A percentile compares a stretch with the other conserved stretches of the same genome.
Conservation (phyloP, 23 tunicate species). For the Phallusia fumigata region DNA sequence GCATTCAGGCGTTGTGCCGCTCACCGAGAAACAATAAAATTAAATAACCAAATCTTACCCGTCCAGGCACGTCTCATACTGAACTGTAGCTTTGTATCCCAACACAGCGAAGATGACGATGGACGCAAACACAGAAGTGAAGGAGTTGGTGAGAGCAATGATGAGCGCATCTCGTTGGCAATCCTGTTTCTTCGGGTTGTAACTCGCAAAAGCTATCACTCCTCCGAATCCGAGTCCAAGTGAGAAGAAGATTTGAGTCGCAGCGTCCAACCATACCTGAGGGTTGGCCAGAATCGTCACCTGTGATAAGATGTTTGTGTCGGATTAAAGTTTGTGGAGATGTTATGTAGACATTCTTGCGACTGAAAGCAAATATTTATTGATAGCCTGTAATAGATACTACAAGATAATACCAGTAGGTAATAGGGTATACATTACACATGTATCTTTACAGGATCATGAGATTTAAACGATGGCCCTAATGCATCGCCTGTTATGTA, state of each 20-base stretch:
- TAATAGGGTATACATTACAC: too few species aligned
- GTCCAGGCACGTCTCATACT: conserved; percentile 53
- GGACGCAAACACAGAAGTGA: conserved; percentile 74
- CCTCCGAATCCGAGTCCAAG: conserved; percentile 97
- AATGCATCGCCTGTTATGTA: too few species aligned
- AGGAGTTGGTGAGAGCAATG: conserved; percentile 75
- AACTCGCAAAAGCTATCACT: conserved; percentile 94
- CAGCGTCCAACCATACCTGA: conserved; percentile 93
- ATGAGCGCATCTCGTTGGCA: conserved; percentile 86
- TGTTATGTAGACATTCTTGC: too few species aligned
- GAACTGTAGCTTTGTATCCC: conserved; percentile 84
- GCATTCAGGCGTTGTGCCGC: too few species aligned
- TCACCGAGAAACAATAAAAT: too few species aligned
- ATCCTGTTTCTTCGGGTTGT: conserved; percentile 76
- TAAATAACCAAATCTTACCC: conserved; percentile 29
- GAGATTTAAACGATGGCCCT: too few species aligned
- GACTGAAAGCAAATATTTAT: too few species aligned
- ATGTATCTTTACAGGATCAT: too few species aligned
- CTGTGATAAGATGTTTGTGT: conserved; percentile 21
- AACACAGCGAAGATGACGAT: conserved; percentile 82
- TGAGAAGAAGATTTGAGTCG: conserved; percentile 96
- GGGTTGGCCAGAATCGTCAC: conserved; percentile 54
- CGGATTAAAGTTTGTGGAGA: too few species aligned
- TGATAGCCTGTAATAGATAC: too few species aligned
- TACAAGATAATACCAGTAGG: too few species aligned